Evolutionary conservation across 2,113 vertebrate species (phyloP).

Genomic region (Gasterosteus aculeatus): DNA sequence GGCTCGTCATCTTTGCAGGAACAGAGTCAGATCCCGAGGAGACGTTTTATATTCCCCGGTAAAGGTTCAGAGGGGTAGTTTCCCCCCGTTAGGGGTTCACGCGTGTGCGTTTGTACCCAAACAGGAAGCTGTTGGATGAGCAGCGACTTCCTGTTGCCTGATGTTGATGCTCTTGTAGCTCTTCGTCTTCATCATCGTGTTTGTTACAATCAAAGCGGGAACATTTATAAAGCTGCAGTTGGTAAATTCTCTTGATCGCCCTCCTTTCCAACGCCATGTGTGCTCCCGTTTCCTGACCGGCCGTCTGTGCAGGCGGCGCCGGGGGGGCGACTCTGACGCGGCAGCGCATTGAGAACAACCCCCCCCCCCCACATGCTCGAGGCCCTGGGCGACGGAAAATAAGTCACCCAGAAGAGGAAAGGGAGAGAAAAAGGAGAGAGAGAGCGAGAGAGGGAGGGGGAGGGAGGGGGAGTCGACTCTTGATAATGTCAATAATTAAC

Average conservation of each 20-base stretch:
- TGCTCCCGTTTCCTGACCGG: slow-evolving; percentile 55
- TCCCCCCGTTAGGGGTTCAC: no score
- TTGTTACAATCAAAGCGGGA: no score
- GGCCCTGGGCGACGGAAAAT: slow-evolving; percentile 45
- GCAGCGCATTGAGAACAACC: slow-evolving; percentile 14
- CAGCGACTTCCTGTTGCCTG: no score
- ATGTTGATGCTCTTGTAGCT: no score
- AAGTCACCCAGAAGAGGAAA: slow-evolving; percentile 30
- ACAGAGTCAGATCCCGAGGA: slow-evolving; percentile 30
- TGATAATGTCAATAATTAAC: slow-evolving; percentile 53
- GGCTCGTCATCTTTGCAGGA: slow-evolving; percentile 67
- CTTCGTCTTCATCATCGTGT: no score
- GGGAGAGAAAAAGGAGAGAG: slow-evolving; percentile 29
- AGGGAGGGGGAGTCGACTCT: slow-evolving; percentile 17
- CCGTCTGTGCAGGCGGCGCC: slow-evolving; percentile 42
- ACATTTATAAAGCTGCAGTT: no score
- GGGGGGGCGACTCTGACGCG: slow-evolving; percentile 34
- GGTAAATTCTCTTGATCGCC: no score
- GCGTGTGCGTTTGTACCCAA: no score
- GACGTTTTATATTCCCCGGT: not conserved
- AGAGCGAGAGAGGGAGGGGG: slow-evolving; percentile 15
- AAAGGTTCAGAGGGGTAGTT: no score
- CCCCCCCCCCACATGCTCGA: slow-evolving; percentile 44
- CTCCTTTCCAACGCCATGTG: slow-evolving; percentile 28
- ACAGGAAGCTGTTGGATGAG: no score